Evolutionary conservation across 2,797 vertebrate genomes (phyloP), one percentile per base, ranked within the genome.

Genomic region (Rhincodon typus): DNA sequence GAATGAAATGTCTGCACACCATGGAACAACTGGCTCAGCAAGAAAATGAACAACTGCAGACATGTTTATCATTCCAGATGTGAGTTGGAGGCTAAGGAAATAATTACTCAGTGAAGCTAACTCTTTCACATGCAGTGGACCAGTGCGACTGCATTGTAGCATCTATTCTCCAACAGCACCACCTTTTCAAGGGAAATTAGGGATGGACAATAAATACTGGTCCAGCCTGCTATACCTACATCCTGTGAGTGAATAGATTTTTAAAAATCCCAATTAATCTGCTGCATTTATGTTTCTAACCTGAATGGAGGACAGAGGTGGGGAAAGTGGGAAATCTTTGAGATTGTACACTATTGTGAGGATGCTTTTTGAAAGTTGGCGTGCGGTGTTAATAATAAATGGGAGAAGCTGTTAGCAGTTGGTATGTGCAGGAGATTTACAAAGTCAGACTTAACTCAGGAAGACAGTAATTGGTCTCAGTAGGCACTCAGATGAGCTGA

Each of bases 401-500:
- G 53, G 57, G 87, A 90, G 30, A 57, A 34, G 50, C 50, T 34
- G 87, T 62, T 90, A 57, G 50, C 30, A 15, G 30, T 30, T 53
- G 53, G 53, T 90, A 90, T 15, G 30, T 57, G 87, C 53, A n/a
- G 53, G 87, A 90, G 53, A 90, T 34, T 62, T 90, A n/a, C 34
- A 34, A 62, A n/a, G 87, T 15, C 30, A 90, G 25, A 53, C 34
- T 30, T 62, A 53, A 62, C 53, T 90, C 87, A 62, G 53, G 53
- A 90, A 90, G 53, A 62, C 30, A 90, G 87, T 90, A 57, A 90
- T 90, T 90, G 30, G 87, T 90, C 87, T 62, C 87, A 90, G 87
- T 57, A 90, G 87, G 87, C 50, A 90, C 15, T 34, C 53, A 53
- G 30, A 90, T n/a, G 87, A 57, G 30, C 30, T 90, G 87, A 90